Base-by-base conservation (phyloP, 2,113 vertebrate genomes). In the Sus scrofa region DNA sequence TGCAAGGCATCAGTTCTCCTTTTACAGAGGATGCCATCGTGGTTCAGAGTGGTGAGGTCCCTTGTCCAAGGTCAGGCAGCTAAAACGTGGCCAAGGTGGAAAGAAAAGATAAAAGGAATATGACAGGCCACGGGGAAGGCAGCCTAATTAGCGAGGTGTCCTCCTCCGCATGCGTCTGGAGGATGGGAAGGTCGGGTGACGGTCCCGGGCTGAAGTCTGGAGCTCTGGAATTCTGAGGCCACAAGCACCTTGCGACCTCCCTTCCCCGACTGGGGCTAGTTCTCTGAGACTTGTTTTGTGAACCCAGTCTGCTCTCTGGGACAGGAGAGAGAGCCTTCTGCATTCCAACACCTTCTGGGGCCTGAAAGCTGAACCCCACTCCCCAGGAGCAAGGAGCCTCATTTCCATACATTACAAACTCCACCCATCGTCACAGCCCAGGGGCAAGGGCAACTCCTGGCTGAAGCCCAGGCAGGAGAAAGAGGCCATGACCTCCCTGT, bases 351-450 rank as follows among this genome's bases (percentile, higher is more conserved):
- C 94, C 96, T 94, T 30, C 83, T 34, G 83, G 97, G 95, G 15
- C 70, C 81, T 62, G 75, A 78, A 74, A 97, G 74, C 94, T 58
- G 71, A 79, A 96, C 96, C 84, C 52, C 62, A 50, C 0, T 91
- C 44, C 19, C 27, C 37, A 95, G 85, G 74, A 27, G 86, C 89
- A 71, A 22, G 50, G 78, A 78, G 84, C 62, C 85, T 82, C 0
- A 98, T 98, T 97, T 98, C 97, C 97, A 93, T 60, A 56, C 77
- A 86, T 37, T 95, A 54, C 90, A 91, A 97, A 94, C 87, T 20
- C 14, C 91, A 97, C 96, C 87, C 71, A 20, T 67, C 86, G 98
- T 94, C 96, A 92, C 75, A 58, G 71, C 67, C 50, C 0, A 0
- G 0, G 70, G 27, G 84, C 87, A 62, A 44, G 79, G 95, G 97